Evolutionary conservation across 2,113 vertebrate genomes (phyloP).

Genomic region (Zosterops borbonicus): DNA sequence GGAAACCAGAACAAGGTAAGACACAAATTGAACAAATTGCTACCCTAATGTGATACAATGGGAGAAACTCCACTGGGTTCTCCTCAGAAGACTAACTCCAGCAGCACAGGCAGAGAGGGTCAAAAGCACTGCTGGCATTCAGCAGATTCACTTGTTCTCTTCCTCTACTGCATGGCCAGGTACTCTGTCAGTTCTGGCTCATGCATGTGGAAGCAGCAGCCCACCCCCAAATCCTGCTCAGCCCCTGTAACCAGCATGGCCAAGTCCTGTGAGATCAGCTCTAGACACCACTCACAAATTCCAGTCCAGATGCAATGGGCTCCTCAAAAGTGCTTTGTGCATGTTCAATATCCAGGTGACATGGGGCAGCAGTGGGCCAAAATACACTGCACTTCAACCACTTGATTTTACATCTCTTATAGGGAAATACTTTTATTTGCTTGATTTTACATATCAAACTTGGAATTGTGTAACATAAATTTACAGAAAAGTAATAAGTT

Average conservation of each 20-base stretch:
- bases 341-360: neutral
- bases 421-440: neutral
- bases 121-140: neutral
- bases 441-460: neutral
- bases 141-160: neutral
- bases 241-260: neutral
- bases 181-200: neutral
- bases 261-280: neutral
- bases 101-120: neutral
- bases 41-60: neutral
- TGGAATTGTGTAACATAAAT: neutral
- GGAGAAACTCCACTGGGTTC: neutral
- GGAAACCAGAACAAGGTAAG: neutral
- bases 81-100: neutral
- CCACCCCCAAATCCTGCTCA: neutral
- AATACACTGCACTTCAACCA: neutral
- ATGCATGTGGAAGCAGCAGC: neutral
- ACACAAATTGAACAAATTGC: neutral
- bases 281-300: neutral
- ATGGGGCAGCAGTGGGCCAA: neutral
- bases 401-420: neutral
- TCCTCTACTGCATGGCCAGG: neutral
- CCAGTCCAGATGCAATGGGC: neutral
- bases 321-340: neutral
- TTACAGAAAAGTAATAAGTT: neutral